phyloP scores from a whole-genome alignment of 2,888 invertebrate genomes.

The Yponomeuta sedellus region DNA sequence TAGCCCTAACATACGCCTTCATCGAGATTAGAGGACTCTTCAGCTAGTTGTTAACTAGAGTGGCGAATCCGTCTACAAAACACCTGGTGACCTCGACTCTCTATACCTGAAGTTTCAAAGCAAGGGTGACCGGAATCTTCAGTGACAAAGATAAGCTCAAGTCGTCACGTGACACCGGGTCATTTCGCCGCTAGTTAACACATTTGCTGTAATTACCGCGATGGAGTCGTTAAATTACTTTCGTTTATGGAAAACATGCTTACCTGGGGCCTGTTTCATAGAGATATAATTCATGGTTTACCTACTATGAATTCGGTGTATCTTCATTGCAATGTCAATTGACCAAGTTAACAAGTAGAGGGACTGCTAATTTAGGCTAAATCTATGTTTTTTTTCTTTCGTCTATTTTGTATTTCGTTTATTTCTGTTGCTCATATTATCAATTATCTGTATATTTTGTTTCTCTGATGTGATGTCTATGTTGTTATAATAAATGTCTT shows the following conservation, averaged over 20 bases:
- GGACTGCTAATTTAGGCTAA: too few relatives aligned
- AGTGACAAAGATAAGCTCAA: background rate
- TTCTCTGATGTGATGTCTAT: too few relatives aligned
- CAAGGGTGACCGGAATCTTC: background rate
- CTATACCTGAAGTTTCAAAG: background rate
- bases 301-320: too few relatives aligned
- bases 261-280: constrained; percentile 23
- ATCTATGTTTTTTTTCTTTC: too few relatives aligned
- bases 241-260: constrained; percentile 26
- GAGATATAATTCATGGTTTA: too few relatives aligned
- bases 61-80: background rate
- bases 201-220: constrained; percentile 51
- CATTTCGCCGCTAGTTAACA: constrained; percentile 53
- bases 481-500: too few relatives aligned
- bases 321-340: too few relatives aligned
- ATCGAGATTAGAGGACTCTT: background rate
- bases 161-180: constrained; percentile 43
- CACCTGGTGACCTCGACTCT: background rate
- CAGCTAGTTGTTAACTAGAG: background rate
- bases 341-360: too few relatives aligned
- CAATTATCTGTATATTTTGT: too few relatives aligned
- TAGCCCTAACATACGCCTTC: background rate
- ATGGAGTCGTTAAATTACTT: constrained; percentile 26
- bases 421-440: too few relatives aligned
- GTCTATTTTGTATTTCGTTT: too few relatives aligned